Evolutionary conservation across 2,113 vertebrate species (phyloP).

Genomic region (Platichthys stellatus): DNA sequence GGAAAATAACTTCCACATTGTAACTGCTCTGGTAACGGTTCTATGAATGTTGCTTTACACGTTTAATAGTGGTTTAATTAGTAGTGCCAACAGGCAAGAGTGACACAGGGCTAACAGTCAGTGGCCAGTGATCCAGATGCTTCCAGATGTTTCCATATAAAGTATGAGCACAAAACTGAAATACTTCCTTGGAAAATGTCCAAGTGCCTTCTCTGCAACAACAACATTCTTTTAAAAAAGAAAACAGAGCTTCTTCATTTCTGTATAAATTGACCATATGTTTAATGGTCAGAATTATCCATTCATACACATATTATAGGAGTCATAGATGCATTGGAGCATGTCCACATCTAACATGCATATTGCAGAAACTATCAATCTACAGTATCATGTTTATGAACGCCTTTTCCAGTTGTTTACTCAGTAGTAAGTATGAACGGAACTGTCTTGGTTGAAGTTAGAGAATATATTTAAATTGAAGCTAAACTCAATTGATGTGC

Average conservation of each 20-base stretch:
- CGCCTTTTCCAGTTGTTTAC: too few relatives aligned
- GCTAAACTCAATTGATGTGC: too few relatives aligned
- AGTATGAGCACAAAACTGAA: not conserved
- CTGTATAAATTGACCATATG: not conserved
- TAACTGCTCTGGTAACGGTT: not conserved
- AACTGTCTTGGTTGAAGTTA: too few relatives aligned
- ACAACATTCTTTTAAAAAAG: not conserved
- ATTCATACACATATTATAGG: not conserved
- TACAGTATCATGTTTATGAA: too few relatives aligned
- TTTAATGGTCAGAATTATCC: not conserved
- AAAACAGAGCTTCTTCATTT: too few relatives aligned
- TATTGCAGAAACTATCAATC: too few relatives aligned
- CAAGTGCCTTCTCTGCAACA: not conserved
- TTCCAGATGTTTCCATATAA: conserved; percentile 1
- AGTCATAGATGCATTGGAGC: too few relatives aligned
- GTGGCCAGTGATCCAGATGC: not conserved
- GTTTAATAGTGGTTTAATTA: not conserved
- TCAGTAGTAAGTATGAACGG: too few relatives aligned
- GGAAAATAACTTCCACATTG: not conserved
- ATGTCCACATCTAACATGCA: not conserved
- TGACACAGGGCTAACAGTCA: not conserved
- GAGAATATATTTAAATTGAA: too few relatives aligned
- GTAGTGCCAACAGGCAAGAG: not conserved
- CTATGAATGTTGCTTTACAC: not conserved
- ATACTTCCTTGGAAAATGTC: not conserved